Evolutionary conservation across 2,113 vertebrate genomes (phyloP).

Genomic region (Pungitius pungitius): DNA sequence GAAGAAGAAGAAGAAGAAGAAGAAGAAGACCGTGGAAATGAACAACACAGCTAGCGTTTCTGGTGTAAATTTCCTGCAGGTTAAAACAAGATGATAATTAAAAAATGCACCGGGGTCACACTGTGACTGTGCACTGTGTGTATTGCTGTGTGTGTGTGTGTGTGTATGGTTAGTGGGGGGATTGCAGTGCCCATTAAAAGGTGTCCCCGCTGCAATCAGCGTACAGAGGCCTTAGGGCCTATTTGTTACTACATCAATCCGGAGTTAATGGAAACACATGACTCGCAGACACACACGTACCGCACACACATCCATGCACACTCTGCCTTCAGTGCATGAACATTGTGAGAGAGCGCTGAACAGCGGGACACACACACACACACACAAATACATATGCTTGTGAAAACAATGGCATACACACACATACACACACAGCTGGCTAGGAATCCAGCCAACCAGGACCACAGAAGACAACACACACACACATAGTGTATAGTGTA

Average conservation of each 20-base stretch:
- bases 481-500: slow-evolving; percentile 27
- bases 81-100: slow-evolving; percentile 76
- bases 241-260: slow-evolving; percentile 72
- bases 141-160: slow-evolving; percentile 16
- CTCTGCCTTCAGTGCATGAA: slow-evolving; percentile 53
- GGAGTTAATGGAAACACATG: slow-evolving; percentile 64
- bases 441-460: slow-evolving; percentile 26
- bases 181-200: slow-evolving; percentile 67
- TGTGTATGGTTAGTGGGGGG: background rate
- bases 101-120: slow-evolving; percentile 69
- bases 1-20: background rate
- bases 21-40: slow-evolving; percentile 8
- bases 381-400: slow-evolving; percentile 16
- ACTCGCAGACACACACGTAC: slow-evolving; percentile 20
- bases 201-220: slow-evolving; percentile 73
- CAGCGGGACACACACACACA: slow-evolving; percentile 44
- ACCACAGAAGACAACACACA: slow-evolving; percentile 22
- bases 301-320: slow-evolving; percentile 33
- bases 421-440: slow-evolving; percentile 42
- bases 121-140: slow-evolving; percentile 11
- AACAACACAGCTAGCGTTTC: slow-evolving; percentile 41
- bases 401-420: background rate
- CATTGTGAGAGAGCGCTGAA: slow-evolving; percentile 49
- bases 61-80: slow-evolving; percentile 65
- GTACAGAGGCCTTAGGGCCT: slow-evolving; percentile 65